Evolutionary conservation across 2,797 vertebrate genomes (phyloP).

Genomic region (Acanthurus leucopareius): DNA sequence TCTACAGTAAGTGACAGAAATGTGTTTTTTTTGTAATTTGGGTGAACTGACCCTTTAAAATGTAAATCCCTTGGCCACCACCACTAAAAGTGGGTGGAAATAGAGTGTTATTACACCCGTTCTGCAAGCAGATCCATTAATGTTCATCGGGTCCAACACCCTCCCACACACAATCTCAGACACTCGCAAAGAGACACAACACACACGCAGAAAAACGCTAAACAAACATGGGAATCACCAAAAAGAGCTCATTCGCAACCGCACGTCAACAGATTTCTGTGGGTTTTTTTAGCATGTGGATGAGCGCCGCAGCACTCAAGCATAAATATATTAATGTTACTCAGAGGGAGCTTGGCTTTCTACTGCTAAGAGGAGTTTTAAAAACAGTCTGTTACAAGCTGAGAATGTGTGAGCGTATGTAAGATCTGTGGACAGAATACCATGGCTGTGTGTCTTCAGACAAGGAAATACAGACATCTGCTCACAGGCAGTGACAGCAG

Average conservation of each 20-base stretch:
- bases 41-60: constrained; percentile 48
- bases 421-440: constrained; percentile 33
- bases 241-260: constrained; percentile 35
- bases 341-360: constrained; percentile 38
- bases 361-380: constrained; percentile 25
- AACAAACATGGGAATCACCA: constrained; percentile 51
- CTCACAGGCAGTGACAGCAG: constrained; percentile 84
- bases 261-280: constrained; percentile 18
- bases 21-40: constrained; percentile 4
- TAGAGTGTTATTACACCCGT: constrained; percentile 65
- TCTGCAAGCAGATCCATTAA: constrained; percentile 50
- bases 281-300: constrained; percentile 9
- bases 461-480: constrained; percentile 89
- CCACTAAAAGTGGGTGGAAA: constrained; percentile 51
- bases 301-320: constrained; percentile 10
- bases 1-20: background rate
- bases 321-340: constrained; percentile 59
- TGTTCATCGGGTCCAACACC: constrained; percentile 37
- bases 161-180: constrained; percentile 36
- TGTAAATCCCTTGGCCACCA: constrained; percentile 49
- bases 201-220: constrained; percentile 12
- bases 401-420: constrained; percentile 22
- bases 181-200: background rate
- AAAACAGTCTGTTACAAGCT: constrained; percentile 31
- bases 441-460: constrained; percentile 40